phyloP scores from a whole-genome alignment of 2,797 vertebrate genomes.

The Philypnodon macrostomus region DNA sequence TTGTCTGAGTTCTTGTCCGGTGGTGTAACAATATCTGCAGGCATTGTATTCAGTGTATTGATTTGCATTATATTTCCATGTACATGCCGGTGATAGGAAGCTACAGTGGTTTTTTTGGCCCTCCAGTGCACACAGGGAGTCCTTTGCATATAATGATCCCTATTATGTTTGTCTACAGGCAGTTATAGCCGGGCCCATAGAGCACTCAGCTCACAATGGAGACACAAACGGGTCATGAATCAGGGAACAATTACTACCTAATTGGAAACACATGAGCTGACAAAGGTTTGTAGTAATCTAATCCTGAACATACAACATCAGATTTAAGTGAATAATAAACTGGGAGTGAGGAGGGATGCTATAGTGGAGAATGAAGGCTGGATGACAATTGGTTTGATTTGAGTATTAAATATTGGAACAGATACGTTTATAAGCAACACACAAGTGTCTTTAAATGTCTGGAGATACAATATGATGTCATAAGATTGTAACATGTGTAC shows the following conservation, averaged over 20 bases:
- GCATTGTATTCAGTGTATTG: conserved; percentile 13
- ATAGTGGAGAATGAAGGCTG: not conserved
- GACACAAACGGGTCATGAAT: conserved; percentile 39
- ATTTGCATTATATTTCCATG: conserved; percentile 70
- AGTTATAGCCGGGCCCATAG: conserved; percentile 14
- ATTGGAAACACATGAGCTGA: conserved; percentile 27
- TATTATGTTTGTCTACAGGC: conserved; percentile 24
- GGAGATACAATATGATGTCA: too few species aligned
- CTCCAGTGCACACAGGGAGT: conserved; percentile 8
- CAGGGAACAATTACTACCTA: conserved; percentile 15
- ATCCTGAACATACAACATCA: conserved; percentile 10
- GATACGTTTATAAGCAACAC: too few species aligned
- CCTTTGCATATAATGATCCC: conserved; percentile 44
- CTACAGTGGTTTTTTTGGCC: conserved; percentile 20
- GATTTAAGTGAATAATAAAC: conserved; percentile 12
- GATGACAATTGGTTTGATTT: not conserved
- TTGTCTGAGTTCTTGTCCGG: not conserved
- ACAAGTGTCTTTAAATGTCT: too few species aligned
- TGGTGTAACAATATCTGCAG: conserved; percentile 27
- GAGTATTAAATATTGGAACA: too few species aligned
- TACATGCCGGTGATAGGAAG: conserved; percentile 24
- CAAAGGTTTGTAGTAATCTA: conserved; percentile 18
- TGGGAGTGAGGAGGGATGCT: not conserved
- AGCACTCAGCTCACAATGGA: conserved; percentile 27
- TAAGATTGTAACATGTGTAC: too few species aligned